A percentile compares a stretch with the other conserved stretches of the same genome.
phyloP scores from a whole-genome alignment of 2,797 vertebrate genomes.

The Borostomias antarcticus region DNA sequence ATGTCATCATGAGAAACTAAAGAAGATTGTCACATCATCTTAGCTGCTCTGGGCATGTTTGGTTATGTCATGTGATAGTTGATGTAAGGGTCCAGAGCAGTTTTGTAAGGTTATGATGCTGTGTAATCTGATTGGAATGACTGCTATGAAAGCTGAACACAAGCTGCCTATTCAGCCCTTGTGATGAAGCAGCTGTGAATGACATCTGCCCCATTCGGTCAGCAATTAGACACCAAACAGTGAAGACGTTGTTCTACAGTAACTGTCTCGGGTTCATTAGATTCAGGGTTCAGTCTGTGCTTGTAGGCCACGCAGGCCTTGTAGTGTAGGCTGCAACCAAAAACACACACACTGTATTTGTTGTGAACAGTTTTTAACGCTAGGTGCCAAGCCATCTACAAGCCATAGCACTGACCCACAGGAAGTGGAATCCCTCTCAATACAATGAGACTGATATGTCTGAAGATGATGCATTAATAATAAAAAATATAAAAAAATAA shows the following conservation, averaged over 20 bases:
- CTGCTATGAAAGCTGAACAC: conserved; percentile 1
- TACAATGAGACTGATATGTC: too few relatives aligned
- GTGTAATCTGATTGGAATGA: neutral
- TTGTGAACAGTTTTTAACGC: neutral
- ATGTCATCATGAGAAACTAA: too few relatives aligned
- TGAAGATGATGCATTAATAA: too few relatives aligned
- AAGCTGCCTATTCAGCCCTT: neutral
- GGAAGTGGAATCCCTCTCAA: too few relatives aligned
- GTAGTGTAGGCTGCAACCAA: too few relatives aligned
- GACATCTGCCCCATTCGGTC: neutral
- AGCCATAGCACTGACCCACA: neutral
- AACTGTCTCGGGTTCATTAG: neutral
- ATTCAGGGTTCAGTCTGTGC: neutral
- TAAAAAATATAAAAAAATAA: too few relatives aligned
- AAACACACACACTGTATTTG: neutral
- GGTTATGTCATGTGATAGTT: neutral
- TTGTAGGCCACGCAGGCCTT: neutral
- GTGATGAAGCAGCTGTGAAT: neutral
- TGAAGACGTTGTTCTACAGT: neutral
- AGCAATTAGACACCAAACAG: neutral
- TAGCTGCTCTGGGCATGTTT: too few relatives aligned
- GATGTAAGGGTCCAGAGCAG: neutral
- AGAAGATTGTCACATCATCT: too few relatives aligned
- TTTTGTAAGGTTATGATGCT: neutral
- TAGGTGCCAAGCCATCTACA: neutral